These are phyloP conservation scores for Brachionus rubens DNA, from an alignment of 1,140 invertebrate genomes.

Conservation along the genomic window DNA sequence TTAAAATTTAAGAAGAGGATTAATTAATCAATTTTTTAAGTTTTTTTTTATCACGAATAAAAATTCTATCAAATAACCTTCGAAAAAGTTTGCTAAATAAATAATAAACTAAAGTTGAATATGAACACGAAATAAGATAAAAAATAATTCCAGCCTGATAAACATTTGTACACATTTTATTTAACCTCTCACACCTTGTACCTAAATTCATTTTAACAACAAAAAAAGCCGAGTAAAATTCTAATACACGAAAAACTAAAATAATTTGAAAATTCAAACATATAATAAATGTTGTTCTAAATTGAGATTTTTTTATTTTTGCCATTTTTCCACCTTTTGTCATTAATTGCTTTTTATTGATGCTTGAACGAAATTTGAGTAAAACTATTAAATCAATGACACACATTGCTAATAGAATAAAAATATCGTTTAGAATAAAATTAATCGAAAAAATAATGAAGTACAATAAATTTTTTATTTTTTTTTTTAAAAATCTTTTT, in stretches of 20 bases:
- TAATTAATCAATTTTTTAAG: too few relatives aligned
- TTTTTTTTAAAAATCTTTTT: too few relatives aligned
- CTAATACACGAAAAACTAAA: not conserved
- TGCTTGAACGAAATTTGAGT: not conserved
- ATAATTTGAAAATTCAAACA: not conserved
- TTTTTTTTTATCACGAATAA: too few relatives aligned
- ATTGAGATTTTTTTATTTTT: not conserved
- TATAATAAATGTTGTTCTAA: not conserved
- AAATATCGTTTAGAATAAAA: not conserved
- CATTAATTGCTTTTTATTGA: not conserved
- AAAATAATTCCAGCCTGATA: constrained; percentile 16
- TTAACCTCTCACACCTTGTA: not conserved
- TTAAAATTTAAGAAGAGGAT: too few relatives aligned
- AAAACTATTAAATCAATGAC: not conserved
- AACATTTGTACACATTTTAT: constrained; percentile 17
- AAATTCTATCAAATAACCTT: too few relatives aligned
- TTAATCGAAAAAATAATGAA: not conserved
- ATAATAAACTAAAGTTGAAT: not conserved
- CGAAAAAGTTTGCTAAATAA: not conserved
- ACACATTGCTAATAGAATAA: not conserved
- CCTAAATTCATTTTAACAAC: not conserved
- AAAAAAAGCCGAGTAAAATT: not conserved
- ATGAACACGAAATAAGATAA: not conserved
- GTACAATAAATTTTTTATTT: not conserved
- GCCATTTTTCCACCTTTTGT: not conserved